Evolutionary conservation across 2,113 vertebrate species (phyloP), one percentile per base, ranked within the genome.

Genomic region (Cephalopholis sonnerati): DNA sequence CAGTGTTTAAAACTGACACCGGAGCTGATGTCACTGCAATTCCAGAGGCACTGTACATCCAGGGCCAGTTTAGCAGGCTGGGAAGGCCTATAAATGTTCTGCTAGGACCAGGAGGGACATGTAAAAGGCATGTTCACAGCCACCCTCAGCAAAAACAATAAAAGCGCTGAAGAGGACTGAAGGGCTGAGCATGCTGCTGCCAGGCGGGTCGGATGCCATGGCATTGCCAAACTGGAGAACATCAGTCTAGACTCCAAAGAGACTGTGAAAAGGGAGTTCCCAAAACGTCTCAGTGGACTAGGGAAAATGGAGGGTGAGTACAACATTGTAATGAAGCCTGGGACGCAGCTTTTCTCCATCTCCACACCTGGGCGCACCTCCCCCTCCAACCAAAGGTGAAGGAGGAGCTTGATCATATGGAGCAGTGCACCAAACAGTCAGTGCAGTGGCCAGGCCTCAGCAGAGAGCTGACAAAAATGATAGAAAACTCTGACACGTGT

Each of bases 1-100:
- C 16, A 51, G 44, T 69, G 64, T 84, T 82, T 18, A 89, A 86
- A 70, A 75, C 71, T 3, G 67, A 86, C 17, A 80, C 80, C 2
- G 81, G 81, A 0, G 81, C 64, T 1, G 81, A 78, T 50, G 73
- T 81, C 0, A 81, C 84, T 0, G 74, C 44, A 10, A 24, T 86
- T 6, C 39, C 53, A 15, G 46, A 24, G 66, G 55, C 15, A 7
- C 6, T 83, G 70, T 83, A 79, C 3, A 20, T 2, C 13, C 32
- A 27, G 29, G 54, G 70, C 6, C 70, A 76, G 51, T 65, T 75
- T 8, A 4, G n/a, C 10, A 51, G 9, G 2, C 53, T 66, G 2
- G 10, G 22, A 24, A 55, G 9, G 13, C 0, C 75, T 0, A 22
- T 1, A 20, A 76, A 29, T 13, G 20, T 67, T 6, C 46, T 80